Evolutionary conservation across 2,888 invertebrate genomes (phyloP), one percentile per base, ranked within the genome.

Genomic region (Electrophaes corylata): DNA sequence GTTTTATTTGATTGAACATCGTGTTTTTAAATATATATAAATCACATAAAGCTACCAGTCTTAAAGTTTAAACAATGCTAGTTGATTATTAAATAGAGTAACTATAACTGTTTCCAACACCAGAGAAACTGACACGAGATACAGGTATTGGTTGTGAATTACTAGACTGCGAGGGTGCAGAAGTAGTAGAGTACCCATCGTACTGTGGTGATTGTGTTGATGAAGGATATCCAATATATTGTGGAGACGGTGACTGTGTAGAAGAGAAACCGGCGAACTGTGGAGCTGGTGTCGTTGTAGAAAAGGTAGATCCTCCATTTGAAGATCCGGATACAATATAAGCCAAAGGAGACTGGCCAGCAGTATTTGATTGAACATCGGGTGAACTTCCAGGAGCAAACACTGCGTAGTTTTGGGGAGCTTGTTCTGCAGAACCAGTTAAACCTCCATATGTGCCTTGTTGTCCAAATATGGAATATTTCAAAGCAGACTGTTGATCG

Each of bases 111-210:
- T 76, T 73, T 40, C 79, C 94, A 44, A 92, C 87, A 51, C 93
- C 94, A 53, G 91, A 90, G 81, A 94, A 94, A 65, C 87, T 87
- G 65, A 92, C 92, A 74, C 92, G 92, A 60, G 94, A 93, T 16
- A 93, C 93, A 4, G 66, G 60, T 10, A 69, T 60, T 16, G 75
- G 67, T 4, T 75, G 72, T 6, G 75, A 71, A 51, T 67, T 74
- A 1, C 56, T 39, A 12, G 40, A 69, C 23, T 60, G 41, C 62
- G 66, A 57, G 23, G 57, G 41, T 31, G 54, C 46, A 35, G 53
- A 14, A 23, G 53, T 51, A 11, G 54, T 10, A 12, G 57, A 44
- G 10, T 37, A 53, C 0, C 58, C 53, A 5, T 26, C 4, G 20
- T 59, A 46, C 12, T 54, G 31, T n/a, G 20, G 50, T 6, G 23